Evolutionary conservation across 2,113 vertebrate species (phyloP).

Genomic region (Electrona antarctica): DNA sequence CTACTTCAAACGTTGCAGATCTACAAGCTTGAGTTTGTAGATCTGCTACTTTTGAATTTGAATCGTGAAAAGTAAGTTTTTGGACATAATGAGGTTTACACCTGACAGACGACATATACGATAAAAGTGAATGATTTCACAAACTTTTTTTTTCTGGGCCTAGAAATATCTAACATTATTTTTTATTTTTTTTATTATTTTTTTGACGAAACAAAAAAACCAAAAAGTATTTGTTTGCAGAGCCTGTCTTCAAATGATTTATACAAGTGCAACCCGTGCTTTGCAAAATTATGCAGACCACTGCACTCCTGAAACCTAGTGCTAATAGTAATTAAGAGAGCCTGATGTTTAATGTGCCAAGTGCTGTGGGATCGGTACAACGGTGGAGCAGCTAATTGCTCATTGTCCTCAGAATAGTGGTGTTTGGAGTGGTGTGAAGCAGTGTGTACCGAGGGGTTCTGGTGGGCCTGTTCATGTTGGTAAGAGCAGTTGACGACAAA

Average conservation of each 20-base stretch:
- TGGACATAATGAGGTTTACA: too few relatives aligned
- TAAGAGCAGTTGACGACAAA: too few relatives aligned
- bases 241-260: not conserved
- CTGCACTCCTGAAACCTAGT: constrained; percentile 31
- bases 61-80: too few relatives aligned
- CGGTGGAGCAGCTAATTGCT: constrained; percentile 63
- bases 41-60: too few relatives aligned
- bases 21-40: too few relatives aligned
- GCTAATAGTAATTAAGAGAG: constrained; percentile 63
- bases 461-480: constrained; percentile 19
- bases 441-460: constrained; percentile 37
- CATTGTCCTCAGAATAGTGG: constrained; percentile 50
- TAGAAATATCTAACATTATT: constrained; percentile 1
- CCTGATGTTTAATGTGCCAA: constrained; percentile 69
- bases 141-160: too few relatives aligned
- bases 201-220: too few relatives aligned
- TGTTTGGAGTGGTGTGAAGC: constrained; percentile 38
- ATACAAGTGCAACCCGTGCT: not conserved
- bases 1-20: too few relatives aligned
- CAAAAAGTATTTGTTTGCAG: not conserved
- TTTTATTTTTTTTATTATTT: too few relatives aligned
- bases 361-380: constrained; percentile 61
- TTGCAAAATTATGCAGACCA: constrained; percentile 34
- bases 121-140: too few relatives aligned
- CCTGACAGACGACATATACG: too few relatives aligned